Base-by-base conservation (phyloP, 2,888 invertebrate species). In the Lumbricus terrestris region DNA sequence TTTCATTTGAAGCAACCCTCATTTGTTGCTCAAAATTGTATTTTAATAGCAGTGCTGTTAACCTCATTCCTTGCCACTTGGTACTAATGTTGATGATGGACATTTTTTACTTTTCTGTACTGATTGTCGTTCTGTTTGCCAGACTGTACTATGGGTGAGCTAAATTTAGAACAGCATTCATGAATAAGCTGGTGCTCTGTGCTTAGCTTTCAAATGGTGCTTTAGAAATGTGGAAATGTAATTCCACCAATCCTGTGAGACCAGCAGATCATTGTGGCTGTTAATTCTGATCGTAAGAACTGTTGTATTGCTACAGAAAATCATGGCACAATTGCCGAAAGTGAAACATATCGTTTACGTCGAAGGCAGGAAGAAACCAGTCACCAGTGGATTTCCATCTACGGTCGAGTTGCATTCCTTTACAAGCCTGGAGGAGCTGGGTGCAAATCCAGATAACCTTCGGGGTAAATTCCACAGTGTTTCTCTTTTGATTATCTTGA, bases 361-460 rank as follows among this genome's bases (percentile, higher is more conserved):
- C 93, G 94, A 94, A 93, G 54, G 35, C 18, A 85, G 40, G 34
- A 91, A 91, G 89, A 91, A 83, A 83, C 90, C 91, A 92, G 98
- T 99, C 95, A 96, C 97, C 16, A 98, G 95, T 0, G 97, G 97
- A 1, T 97, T 96, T 94, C 97, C 97, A n/a, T 96, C 96, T 0
- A 96, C 96, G 90, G 97, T 98, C 37, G 96, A 96, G 90, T 96
- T 98, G 85, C 93, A 97, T 91, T 96, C 97, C 0, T 98, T 97
- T 95, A 96, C 96, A 85, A 97, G 97, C 89, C 96, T 97, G 0
- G 95, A 97, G 89, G 95, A 96, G 90, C 94, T 94, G 82, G 97
- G 97, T 29, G 95, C 92, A 16, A 90, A 92, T 83, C 92, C 92
- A 33, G 93, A 93, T 37, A 94, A 94, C 90, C 92, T 94, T 94